Evolutionary conservation across 2,113 vertebrate species (phyloP).

Genomic region (Leiothrix lutea): DNA sequence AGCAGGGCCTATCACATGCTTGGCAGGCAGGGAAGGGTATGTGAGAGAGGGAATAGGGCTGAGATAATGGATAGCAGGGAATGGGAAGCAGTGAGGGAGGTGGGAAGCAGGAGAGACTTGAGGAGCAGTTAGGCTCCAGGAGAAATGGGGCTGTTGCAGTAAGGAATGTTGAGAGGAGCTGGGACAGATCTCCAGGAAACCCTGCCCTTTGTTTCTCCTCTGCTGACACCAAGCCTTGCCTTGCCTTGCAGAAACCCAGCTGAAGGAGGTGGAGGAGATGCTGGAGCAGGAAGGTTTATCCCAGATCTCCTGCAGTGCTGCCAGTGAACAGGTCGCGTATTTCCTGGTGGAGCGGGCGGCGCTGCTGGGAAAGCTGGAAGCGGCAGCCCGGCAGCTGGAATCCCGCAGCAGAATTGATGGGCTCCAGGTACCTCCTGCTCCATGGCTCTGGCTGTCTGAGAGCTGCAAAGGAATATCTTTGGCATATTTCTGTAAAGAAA

Average conservation of each 20-base stretch:
- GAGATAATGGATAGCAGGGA: not conserved
- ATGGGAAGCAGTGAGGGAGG: not conserved
- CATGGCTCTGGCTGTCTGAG: not conserved
- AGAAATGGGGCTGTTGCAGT: not conserved
- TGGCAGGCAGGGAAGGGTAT: not conserved
- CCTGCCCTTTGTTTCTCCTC: not conserved
- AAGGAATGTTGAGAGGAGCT: not conserved
- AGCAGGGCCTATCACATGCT: not conserved
- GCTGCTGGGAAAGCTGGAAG: constrained; percentile 78
- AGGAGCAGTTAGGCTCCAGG: not conserved
- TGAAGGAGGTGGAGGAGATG: constrained; percentile 86
- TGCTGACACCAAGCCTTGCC: not conserved
- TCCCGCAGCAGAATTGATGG: not conserved
- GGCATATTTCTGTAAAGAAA: not conserved
- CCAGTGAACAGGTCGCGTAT: constrained; percentile 85
- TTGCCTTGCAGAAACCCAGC: constrained; percentile 77
- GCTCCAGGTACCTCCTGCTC: constrained; percentile 75
- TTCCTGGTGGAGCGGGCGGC: constrained; percentile 82
- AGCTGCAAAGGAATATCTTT: not conserved
- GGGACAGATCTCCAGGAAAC: not conserved
- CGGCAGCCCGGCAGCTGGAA: constrained; percentile 71
- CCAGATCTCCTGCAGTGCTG: constrained; percentile 78
- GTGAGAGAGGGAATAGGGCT: not conserved
- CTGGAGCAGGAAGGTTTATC: constrained; percentile 83
- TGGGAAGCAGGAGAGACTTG: not conserved